Evolutionary conservation across 2,113 vertebrate species (phyloP).

Genomic region (Heterocephalus glaber): DNA sequence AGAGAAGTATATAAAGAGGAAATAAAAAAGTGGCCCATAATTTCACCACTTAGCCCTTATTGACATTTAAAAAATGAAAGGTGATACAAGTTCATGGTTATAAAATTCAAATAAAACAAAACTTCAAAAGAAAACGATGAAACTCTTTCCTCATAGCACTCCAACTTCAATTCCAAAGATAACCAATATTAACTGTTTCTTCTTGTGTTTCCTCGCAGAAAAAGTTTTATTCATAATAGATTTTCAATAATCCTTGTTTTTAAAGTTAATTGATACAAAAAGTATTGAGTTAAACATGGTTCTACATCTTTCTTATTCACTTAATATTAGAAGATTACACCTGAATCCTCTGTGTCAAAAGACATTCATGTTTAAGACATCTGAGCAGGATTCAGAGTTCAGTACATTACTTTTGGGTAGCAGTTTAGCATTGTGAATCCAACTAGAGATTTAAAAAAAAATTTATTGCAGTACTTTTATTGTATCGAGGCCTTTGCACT

Average conservation of each 20-base stretch:
- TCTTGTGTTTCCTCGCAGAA: not conserved
- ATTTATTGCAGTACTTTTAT: not conserved
- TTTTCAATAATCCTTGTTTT: constrained; percentile 26
- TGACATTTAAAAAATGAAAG: not conserved
- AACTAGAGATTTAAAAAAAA: constrained; percentile 37
- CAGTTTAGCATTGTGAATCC: constrained; percentile 37
- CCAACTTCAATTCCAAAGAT: not conserved
- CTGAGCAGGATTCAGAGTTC: constrained; percentile 34
- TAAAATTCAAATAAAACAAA: constrained; percentile 53
- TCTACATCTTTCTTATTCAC: constrained; percentile 14
- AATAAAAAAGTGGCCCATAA: constrained; percentile 40
- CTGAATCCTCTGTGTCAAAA: constrained; percentile 45
- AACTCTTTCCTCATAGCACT: not conserved
- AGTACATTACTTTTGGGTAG: not conserved
- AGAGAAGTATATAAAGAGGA: constrained; percentile 43
- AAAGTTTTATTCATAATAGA: constrained; percentile 31
- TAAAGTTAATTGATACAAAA: constrained; percentile 40
- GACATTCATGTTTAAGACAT: constrained; percentile 27
- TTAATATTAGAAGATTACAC: constrained; percentile 12
- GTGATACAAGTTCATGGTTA: not conserved
- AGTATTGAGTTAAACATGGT: not conserved
- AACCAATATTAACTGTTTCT: constrained; percentile 14
- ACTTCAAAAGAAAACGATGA: constrained; percentile 25
- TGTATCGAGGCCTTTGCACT: not conserved
- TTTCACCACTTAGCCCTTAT: not conserved